Base-by-base conservation (phyloP, 2,888 invertebrate species). In the Papilio elwesi region DNA sequence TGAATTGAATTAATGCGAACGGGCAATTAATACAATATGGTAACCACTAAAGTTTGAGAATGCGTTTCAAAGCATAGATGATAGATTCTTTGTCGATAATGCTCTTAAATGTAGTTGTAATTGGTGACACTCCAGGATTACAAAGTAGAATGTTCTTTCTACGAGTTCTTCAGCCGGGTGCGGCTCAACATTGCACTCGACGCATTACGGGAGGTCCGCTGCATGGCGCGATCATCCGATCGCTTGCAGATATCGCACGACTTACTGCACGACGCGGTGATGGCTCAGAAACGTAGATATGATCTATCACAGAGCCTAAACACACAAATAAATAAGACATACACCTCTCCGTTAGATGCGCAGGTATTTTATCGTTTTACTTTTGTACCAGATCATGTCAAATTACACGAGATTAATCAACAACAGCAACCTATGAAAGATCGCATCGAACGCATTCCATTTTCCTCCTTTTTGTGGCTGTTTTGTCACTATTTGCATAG, bases 131-230 rank as follows among this genome's bases (percentile, higher is more conserved):
- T 53, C 65, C 69, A 90, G 90, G 83, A 85, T 51, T 71, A 49
- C 2, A 80, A 84, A 8, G 84, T 87, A 57, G 92, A 92, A 75
- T 75, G 73, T 51, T 87, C 88, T 0, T 76, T 93, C 0, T 90
- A 92, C 80, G 80, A 82, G 10, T 91, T 93, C 74, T 78, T 93
- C 5, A 87, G 82, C 0, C 88, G 90, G 0, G 87, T 88, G 2
- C 87, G 91, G 0, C 76, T 93, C 63, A 88, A 89, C 76, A 81
- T 84, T 4, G 90, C 93, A 0, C 76, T 93, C 63, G 91, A 92
- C 74, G 92, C 89, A 11, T 75, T 93, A 70, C 86, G 85, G 12
- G 84, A 86, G 38, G 86, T 90, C 26, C 86, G 89, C 0, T 88
- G 89, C 78, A 80, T 80, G 2, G 86, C 89, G 26, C 88, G 90